phyloP scores from a whole-genome alignment of 2,113 vertebrate species.

The Xyrauchen texanus region DNA sequence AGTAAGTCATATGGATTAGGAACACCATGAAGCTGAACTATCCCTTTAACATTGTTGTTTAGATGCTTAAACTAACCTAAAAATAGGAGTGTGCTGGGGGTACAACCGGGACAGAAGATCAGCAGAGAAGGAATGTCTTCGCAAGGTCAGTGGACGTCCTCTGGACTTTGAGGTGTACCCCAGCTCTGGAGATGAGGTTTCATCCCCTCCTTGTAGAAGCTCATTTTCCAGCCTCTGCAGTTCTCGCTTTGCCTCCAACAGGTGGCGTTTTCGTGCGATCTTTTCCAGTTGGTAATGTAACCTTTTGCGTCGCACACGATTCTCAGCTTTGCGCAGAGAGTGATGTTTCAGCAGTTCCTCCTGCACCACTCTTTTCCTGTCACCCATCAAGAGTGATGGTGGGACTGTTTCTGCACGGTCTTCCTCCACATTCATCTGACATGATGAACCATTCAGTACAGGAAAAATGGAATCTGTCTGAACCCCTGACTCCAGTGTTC shows the following conservation, averaged over 20 bases:
- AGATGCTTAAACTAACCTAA: constrained; percentile 64
- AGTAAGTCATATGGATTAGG: too few relatives aligned
- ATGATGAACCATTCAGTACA: constrained; percentile 21
- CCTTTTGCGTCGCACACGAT: constrained; percentile 75
- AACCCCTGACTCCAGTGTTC: constrained; percentile 72
- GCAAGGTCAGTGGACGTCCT: constrained; percentile 48
- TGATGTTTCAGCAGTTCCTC: constrained; percentile 79
- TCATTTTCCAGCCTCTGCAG: constrained; percentile 79
- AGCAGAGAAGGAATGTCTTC: constrained; percentile 72
- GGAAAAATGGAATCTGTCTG: constrained; percentile 74
- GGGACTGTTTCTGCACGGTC: not conserved
- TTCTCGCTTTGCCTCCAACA: constrained; percentile 83
- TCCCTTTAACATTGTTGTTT: too few relatives aligned
- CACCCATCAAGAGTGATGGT: constrained; percentile 56
- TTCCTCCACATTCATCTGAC: constrained; percentile 1
- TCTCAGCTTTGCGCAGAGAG: constrained; percentile 76
- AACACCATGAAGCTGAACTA: too few relatives aligned
- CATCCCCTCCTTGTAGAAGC: constrained; percentile 65
- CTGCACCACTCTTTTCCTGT: constrained; percentile 79
- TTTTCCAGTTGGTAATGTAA: constrained; percentile 84
- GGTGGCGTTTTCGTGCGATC: constrained; percentile 83
- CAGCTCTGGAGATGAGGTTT: constrained; percentile 50
- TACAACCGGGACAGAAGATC: constrained; percentile 75
- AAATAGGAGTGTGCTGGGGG: constrained; percentile 72
- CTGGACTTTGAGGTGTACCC: constrained; percentile 48